A percentile compares a stretch with the other conserved stretches of the same genome.
Conservation (phyloP, 2,888 invertebrate species). For the Pandemis corylana region DNA sequence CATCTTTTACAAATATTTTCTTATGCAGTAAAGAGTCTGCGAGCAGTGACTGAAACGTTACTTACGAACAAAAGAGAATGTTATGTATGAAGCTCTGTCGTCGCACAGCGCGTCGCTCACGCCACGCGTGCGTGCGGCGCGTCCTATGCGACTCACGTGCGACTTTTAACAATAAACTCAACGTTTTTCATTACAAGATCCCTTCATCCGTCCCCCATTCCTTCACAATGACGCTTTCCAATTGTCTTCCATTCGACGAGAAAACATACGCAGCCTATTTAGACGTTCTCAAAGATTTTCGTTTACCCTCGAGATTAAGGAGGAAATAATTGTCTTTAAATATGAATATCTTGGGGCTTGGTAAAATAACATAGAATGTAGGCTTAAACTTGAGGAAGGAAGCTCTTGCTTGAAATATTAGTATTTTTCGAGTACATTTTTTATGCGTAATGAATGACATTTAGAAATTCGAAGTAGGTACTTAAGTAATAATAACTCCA, state of each 20-base stretch:
- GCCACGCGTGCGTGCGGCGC: slow-evolving; percentile 12
- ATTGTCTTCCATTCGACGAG: slow-evolving; percentile 49
- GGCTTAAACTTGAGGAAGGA: background rate
- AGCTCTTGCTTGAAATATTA: background rate
- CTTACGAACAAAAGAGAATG: slow-evolving; percentile 38
- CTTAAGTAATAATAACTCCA: too few relatives aligned
- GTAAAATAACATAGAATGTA: background rate
- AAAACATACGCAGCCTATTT: slow-evolving; percentile 14
- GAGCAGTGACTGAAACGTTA: slow-evolving; percentile 38
- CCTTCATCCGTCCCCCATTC: slow-evolving; percentile 53
- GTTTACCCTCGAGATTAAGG: slow-evolving; percentile 14
- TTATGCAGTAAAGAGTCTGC: slow-evolving; percentile 30
- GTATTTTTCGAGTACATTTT: too few relatives aligned
- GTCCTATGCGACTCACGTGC: slow-evolving; percentile 58
- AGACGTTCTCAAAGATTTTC: slow-evolving; percentile 1
- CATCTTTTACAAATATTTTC: slow-evolving; percentile 38
- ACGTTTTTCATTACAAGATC: slow-evolving; percentile 64
- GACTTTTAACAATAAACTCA: slow-evolving; percentile 62
- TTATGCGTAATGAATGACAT: too few relatives aligned
- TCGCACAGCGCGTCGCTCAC: slow-evolving; percentile 9
- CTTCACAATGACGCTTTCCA: slow-evolving; percentile 51
- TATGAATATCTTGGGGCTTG: background rate
- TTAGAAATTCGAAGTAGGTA: too few relatives aligned
- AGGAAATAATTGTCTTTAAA: slow-evolving; percentile 7
- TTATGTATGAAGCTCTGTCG: slow-evolving; percentile 32